A percentile compares a stretch with the other conserved stretches of the same genome.
These are phyloP conservation scores for Cydia splendana DNA, from an alignment of 1,140 invertebrate genomes.

Conservation along the genomic window DNA sequence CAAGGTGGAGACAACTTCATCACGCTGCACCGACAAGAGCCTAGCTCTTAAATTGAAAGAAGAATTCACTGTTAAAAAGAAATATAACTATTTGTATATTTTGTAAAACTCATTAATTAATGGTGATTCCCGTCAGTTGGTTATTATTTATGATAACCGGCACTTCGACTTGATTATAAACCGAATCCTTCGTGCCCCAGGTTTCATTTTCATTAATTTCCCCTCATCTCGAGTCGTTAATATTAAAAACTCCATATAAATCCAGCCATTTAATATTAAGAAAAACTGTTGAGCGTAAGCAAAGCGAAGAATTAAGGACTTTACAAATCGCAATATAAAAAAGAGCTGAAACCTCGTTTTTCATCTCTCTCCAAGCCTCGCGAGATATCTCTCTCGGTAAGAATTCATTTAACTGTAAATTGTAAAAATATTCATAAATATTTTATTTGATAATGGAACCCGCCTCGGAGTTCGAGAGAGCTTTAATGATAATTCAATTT, in stretches of 20 bases:
- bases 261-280: slow-evolving; percentile 3
- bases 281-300: not conserved
- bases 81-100: too few relatives aligned
- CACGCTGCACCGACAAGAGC: too few relatives aligned
- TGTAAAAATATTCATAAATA: slow-evolving; percentile 33
- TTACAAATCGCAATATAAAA: not conserved
- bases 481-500: slow-evolving; percentile 32
- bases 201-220: not conserved
- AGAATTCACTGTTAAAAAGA: too few relatives aligned
- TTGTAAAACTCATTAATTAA: too few relatives aligned
- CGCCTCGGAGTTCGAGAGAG: slow-evolving; percentile 29
- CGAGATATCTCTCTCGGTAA: slow-evolving; percentile 23
- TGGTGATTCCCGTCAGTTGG: too few relatives aligned
- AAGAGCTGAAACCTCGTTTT: slow-evolving; percentile 25
- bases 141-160: not conserved
- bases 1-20: too few relatives aligned
- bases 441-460: slow-evolving; percentile 33
- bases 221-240: not conserved
- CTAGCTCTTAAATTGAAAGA: too few relatives aligned
- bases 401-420: slow-evolving; percentile 32
- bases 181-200: not conserved
- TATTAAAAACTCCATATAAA: slow-evolving; percentile 8
- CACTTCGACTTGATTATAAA: not conserved
- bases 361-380: slow-evolving; percentile 16
- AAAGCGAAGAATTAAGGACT: slow-evolving; percentile 20